Evolutionary conservation across 2,113 vertebrate species (phyloP).

Genomic region (Cyprinodon brontotheroides): DNA sequence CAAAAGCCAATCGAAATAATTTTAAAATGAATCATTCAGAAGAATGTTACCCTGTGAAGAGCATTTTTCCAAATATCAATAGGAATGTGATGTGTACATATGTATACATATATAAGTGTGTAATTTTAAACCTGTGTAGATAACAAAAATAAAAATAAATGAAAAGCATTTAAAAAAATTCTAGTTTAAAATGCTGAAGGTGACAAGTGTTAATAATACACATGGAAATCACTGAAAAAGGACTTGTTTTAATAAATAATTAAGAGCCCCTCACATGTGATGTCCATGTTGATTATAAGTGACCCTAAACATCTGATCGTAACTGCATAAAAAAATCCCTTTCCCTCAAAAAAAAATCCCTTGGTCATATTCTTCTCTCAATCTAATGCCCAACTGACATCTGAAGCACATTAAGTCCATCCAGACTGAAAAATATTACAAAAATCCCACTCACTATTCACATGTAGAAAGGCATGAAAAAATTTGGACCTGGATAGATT

Average conservation of each 20-base stretch:
- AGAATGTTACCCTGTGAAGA: too few species aligned
- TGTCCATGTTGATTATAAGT: background rate
- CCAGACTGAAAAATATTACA: conserved; percentile 16
- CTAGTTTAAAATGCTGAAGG: background rate
- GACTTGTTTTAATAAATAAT: background rate
- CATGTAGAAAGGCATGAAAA: conserved; percentile 40
- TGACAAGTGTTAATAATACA: background rate
- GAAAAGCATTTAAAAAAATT: background rate
- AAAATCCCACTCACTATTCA: conserved; percentile 27
- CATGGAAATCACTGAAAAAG: background rate
- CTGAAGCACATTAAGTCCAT: conserved; percentile 17
- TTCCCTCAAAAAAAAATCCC: background rate
- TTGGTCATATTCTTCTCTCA: background rate
- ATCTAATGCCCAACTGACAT: conserved; percentile 5
- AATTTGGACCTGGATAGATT: conserved; percentile 30
- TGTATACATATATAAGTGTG: background rate
- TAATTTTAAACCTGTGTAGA: background rate
- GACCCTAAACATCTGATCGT: background rate
- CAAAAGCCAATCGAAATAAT: too few species aligned
- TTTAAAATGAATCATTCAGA: too few species aligned
- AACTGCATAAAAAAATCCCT: background rate
- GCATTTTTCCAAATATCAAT: too few species aligned
- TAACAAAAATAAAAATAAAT: background rate
- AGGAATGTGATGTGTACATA: too few species aligned
- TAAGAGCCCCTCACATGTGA: background rate